Evolutionary conservation across 2,113 vertebrate genomes (phyloP).

Genomic region (Catharus minimus): DNA sequence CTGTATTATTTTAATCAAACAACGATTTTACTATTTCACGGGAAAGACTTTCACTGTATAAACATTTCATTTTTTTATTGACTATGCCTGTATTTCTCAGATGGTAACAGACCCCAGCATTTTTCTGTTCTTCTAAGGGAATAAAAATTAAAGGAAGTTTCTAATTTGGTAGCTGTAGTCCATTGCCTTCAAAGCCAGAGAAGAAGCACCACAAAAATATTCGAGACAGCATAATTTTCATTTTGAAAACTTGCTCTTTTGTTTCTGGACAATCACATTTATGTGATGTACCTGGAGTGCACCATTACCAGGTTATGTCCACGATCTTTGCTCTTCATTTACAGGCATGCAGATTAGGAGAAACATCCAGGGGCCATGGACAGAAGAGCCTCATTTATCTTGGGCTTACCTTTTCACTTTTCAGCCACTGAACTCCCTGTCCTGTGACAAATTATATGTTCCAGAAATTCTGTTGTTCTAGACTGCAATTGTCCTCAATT

Average conservation of each 20-base stretch:
- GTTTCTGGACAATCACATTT: not conserved
- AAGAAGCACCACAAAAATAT: not conserved
- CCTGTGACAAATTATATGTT: not conserved
- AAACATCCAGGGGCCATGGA: not conserved
- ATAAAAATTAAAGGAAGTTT: not conserved
- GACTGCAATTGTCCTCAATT: not conserved
- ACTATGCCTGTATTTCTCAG: not conserved
- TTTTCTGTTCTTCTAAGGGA: not conserved
- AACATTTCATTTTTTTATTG: not conserved
- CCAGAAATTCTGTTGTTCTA: not conserved
- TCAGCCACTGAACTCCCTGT: not conserved
- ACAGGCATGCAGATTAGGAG: not conserved
- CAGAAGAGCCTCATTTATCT: not conserved
- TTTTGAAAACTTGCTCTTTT: not conserved
- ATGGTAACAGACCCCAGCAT: not conserved
- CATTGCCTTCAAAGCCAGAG: not conserved
- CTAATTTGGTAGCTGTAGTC: not conserved
- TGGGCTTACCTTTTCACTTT: not conserved
- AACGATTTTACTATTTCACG: not conserved
- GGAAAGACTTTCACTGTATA: not conserved
- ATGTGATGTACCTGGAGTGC: not conserved
- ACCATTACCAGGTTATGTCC: not conserved
- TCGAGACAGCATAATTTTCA: not conserved
- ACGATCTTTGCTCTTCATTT: not conserved
- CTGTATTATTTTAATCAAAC: conserved; percentile 4